phyloP scores from a whole-genome alignment of 2,113 vertebrate genomes.

The Aplodontia rufa region DNA sequence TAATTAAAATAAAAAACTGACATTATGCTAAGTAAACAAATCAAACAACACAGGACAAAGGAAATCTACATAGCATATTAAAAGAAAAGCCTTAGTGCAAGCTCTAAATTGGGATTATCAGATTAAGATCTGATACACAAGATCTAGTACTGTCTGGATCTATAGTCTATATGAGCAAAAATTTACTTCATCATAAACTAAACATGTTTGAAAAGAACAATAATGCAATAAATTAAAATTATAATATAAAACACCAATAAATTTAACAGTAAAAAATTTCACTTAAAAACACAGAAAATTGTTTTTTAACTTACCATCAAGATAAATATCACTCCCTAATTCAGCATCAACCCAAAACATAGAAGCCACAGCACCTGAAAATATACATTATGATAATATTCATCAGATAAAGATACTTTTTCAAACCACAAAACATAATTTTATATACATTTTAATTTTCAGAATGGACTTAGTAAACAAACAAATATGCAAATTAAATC shows the following conservation, averaged over 20 bases:
- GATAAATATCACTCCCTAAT: conserved; percentile 96
- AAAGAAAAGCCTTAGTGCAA: conserved; percentile 41
- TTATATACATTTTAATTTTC: conserved; percentile 13
- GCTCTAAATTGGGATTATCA: background rate
- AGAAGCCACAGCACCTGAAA: conserved; percentile 95
- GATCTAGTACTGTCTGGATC: background rate
- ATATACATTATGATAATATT: conserved; percentile 41
- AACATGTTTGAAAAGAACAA: conserved; percentile 26
- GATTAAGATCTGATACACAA: background rate
- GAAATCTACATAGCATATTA: background rate
- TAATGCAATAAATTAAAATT: background rate
- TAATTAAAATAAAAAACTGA: background rate
- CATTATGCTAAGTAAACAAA: background rate
- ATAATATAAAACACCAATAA: conserved; percentile 9
- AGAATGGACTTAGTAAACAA: background rate
- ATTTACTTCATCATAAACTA: background rate
- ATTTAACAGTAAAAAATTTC: conserved; percentile 17
- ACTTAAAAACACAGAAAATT: conserved; percentile 30
- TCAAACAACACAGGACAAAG: background rate
- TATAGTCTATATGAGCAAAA: conserved; percentile 27
- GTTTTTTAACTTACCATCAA: conserved; percentile 91
- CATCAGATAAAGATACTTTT: conserved; percentile 59
- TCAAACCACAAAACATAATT: conserved; percentile 39
- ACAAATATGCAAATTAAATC: background rate
- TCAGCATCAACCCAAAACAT: conserved; percentile 99